Conservation (phyloP, 2,888 invertebrate genomes). For the Meteorus cinctellus region DNA sequence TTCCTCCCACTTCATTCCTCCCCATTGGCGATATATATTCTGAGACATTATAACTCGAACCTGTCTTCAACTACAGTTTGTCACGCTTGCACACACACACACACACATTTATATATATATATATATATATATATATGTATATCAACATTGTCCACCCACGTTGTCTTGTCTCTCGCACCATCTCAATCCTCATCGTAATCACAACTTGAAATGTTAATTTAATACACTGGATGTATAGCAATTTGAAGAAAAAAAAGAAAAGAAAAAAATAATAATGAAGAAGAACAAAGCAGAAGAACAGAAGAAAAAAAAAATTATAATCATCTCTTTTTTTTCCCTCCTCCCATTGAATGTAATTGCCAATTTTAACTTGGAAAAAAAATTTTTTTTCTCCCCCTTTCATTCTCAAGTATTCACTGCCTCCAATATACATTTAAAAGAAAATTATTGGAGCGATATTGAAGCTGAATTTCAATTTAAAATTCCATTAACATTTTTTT, state of each 20-base stretch:
- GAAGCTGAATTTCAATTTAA: conserved; percentile 19
- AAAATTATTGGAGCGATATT: conserved; percentile 7
- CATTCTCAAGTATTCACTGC: neutral
- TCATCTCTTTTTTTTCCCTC: no score
- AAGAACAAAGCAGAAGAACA: neutral
- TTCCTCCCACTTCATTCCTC: neutral
- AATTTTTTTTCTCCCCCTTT: neutral
- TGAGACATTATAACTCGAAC: conserved; percentile 48
- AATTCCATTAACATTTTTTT: conserved; percentile 9
- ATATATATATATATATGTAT: neutral
- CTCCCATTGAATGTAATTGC: no score
- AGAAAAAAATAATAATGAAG: neutral
- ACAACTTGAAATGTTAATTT: conserved; percentile 2
- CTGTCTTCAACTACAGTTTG: conserved; percentile 12
- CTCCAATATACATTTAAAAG: conserved; percentile 11
- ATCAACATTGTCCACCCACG: neutral
- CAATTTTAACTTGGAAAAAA: neutral
- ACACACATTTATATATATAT: neutral
- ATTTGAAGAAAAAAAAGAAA: neutral
- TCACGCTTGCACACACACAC: neutral
- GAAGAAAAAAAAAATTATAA: neutral
- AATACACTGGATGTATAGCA: neutral
- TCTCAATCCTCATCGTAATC: neutral
- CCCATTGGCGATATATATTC: neutral
- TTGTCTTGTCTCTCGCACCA: neutral